phyloP scores from a whole-genome alignment of 2,113 vertebrate species.

The Trogon melanurus region DNA sequence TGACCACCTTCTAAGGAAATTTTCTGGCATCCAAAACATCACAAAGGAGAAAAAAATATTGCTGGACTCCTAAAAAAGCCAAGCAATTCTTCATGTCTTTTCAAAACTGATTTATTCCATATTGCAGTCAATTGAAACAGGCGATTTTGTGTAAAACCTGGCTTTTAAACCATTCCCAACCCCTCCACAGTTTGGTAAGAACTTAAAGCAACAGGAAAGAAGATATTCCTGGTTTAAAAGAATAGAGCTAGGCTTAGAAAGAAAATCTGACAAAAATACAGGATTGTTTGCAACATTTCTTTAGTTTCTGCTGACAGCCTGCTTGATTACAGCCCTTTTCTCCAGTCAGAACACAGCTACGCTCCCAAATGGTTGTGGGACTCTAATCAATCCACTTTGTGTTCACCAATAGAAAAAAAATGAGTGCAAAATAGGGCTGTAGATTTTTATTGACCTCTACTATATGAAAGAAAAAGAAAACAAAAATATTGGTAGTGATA shows the following conservation, averaged over 20 bases:
- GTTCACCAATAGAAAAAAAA: background rate
- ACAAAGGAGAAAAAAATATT: background rate
- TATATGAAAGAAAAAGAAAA: rapidly evolving
- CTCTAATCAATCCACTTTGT: background rate
- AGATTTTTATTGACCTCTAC: conserved; percentile 11
- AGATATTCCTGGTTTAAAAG: background rate
- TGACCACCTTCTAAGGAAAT: background rate
- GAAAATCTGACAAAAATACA: conserved; percentile 4
- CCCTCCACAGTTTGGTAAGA: background rate
- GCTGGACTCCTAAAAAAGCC: background rate
- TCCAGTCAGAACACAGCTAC: background rate
- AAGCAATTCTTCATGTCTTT: background rate
- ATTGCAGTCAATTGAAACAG: background rate
- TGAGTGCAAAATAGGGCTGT: background rate
- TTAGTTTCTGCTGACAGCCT: background rate
- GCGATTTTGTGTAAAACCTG: background rate
- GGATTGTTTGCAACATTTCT: background rate
- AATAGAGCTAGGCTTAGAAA: background rate
- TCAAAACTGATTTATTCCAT: background rate
- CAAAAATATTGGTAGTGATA: background rate
- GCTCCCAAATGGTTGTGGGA: background rate
- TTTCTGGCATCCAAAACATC: background rate
- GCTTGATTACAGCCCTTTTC: conserved; percentile 12
- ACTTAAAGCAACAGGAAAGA: background rate
- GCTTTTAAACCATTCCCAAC: background rate